phyloP scores from a whole-genome alignment of 2,888 invertebrate species.

The Pyrrhosoma nymphula region DNA sequence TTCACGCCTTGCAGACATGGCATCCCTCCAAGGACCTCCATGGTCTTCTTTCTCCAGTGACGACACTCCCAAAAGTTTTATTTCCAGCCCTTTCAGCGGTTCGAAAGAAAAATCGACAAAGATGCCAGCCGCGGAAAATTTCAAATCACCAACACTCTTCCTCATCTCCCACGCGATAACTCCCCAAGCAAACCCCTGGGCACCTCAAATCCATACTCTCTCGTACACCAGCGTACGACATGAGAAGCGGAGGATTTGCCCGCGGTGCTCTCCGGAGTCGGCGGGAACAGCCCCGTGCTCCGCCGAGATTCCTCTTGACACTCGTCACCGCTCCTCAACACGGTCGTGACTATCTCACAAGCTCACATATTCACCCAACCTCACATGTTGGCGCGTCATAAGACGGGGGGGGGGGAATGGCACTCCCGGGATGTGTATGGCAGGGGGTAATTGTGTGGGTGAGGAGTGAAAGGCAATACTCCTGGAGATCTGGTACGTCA shows the following conservation, averaged over 20 bases:
- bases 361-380: background rate
- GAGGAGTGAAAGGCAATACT: constrained; percentile 53
- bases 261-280: background rate
- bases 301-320: background rate
- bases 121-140: constrained; percentile 42
- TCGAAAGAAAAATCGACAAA: constrained; percentile 52
- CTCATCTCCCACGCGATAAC: background rate
- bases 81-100: constrained; percentile 51
- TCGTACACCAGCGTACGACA: background rate
- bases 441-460: background rate
- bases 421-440: background rate
- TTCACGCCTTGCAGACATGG: background rate
- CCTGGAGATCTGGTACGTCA: constrained; percentile 4
- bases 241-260: constrained; percentile 38
- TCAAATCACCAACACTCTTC: constrained; percentile 38
- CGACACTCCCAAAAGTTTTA: background rate
- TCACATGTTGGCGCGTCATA: background rate
- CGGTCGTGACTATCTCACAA: background rate
- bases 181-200: background rate
- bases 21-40: background rate
- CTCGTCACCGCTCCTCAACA: background rate
- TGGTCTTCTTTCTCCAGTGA: background rate
- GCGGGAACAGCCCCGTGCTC: background rate
- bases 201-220: background rate
- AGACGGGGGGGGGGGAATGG: constrained; percentile 12